Base-by-base conservation (phyloP, 2,888 invertebrate species). In the Melieria picta region DNA sequence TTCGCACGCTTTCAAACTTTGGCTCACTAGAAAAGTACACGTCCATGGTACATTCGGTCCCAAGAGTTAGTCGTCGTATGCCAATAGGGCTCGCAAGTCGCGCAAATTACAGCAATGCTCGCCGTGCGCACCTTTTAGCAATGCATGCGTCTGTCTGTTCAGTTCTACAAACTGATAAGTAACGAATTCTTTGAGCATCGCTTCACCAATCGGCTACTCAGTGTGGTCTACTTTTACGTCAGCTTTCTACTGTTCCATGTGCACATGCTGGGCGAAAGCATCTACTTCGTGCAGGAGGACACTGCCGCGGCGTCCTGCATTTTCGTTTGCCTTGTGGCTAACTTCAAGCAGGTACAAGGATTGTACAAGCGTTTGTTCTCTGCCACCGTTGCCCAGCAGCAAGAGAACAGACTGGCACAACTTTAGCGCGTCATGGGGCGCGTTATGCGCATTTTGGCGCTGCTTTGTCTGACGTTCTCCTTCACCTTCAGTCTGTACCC, bases 231-330 rank as follows among this genome's bases (percentile, higher is more conserved):
- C 10, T 74, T 83, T 4, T 79, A 78, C 42, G 70, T 75, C 2
- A 82, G 81, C 0, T 77, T 84, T 4, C 68, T 80, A 0, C 84
- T 84, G 67, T 82, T 84, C 56, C 81, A 82, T 68, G 4, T 80
- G 4, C 64, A 80, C 7, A 79, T 80, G n/a, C 50, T 78, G 4
- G 81, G 82, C 4, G 83, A 85, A 67, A 47, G 81, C 7, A 67
- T 83, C 0, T 81, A 79, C 61, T 80, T 85, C 48, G 72, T 78
- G 60, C 76, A 78, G 7, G 68, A 80, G 75, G 80, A 82, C 16
- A 82, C 84, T 47, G 85, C 83, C 0, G 79, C 85, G 9, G 85
- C 83, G 4, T 83, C 85, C 0, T 84, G 81, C 62, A 79, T 85
- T 70, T 84, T 81, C 3, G 83, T 83, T 69, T 80, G 81, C 0